Base-by-base conservation (phyloP, 2,797 vertebrate genomes). In the Meda fulgida region DNA sequence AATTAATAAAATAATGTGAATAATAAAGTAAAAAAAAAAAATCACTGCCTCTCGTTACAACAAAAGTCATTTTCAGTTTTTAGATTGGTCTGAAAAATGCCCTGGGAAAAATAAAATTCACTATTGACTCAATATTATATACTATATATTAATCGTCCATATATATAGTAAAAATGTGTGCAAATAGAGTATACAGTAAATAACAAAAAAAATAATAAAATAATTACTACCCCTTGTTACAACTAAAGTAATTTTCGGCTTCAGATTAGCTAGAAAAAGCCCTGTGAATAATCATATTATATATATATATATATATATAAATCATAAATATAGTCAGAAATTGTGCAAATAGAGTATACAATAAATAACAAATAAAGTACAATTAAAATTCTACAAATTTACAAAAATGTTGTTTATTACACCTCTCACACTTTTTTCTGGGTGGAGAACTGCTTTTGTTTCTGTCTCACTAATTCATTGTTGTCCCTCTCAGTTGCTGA, bases 401-500 rank as follows among this genome's bases (percentile, higher is more conserved):
- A n/a, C n/a, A n/a, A n/a, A n/a, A n/a, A n/a, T n/a, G n/a, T n/a
- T n/a, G n/a, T n/a, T n/a, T n/a, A n/a, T n/a, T n/a, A 23, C 53
- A 70, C 36, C 75, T 80, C 40, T 80, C 40, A 18, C 63, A 0
- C 2, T 51, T 70, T 40, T n/a, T 7, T 60, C 23, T 71, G 19
- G 21, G 29, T 66, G 40, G 66, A 48, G 72, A 34, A 43, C 19
- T 72, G 40, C 66, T 53, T 78, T 53, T 60, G 43, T 75, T 40
- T 79, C n/a, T 65, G 21, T 66, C 43, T 55, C 72, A 70, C 31
- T 78, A 36, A 67, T 60, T 83, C 67, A 73, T 40, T 51, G 69
- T 66, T 78, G 75, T 73, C 77, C 73, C 36, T 82, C 31, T 75
- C 46, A 46, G 55, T 73, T 31, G n/a, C n/a, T 82, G 81, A 75